phyloP scores from a whole-genome alignment of 2,888 invertebrate species.

The Plemyria rubiginata region DNA sequence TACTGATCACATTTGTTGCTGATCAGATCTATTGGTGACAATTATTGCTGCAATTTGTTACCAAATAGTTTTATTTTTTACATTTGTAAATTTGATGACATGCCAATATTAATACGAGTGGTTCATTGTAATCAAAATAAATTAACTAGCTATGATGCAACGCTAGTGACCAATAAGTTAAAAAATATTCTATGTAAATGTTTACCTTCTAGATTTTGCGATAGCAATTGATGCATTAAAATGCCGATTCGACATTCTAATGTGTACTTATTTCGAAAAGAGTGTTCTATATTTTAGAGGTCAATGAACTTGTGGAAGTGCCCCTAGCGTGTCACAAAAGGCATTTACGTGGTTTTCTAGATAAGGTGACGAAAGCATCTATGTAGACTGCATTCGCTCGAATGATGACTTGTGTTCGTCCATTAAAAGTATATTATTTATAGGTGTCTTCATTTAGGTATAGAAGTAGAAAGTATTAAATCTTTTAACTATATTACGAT shows the following conservation, averaged over 20 bases:
- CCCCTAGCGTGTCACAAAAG: slow-evolving; percentile 63
- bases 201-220: background rate
- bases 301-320: slow-evolving; percentile 38
- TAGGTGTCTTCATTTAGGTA: slow-evolving; percentile 68
- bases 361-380: slow-evolving; percentile 71
- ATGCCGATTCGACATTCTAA: background rate
- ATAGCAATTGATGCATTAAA: background rate
- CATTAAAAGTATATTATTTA: slow-evolving; percentile 76
- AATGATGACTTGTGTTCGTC: slow-evolving; percentile 85
- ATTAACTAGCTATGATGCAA: background rate
- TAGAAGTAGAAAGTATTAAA: slow-evolving; percentile 29
- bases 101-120: background rate
- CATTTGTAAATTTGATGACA: background rate
- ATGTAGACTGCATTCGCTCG: slow-evolving; percentile 82
- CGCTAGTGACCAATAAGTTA: slow-evolving; percentile 1
- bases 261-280: background rate
- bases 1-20: background rate
- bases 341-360: slow-evolving; percentile 65
- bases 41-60: background rate
- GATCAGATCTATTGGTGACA: background rate
- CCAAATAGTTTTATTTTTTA: background rate
- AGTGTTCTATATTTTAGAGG: background rate
- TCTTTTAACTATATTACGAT: slow-evolving; percentile 20
- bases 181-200: background rate
- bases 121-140: background rate